Conservation (phyloP, 1,140 invertebrate species). For the Lerema accius region DNA sequence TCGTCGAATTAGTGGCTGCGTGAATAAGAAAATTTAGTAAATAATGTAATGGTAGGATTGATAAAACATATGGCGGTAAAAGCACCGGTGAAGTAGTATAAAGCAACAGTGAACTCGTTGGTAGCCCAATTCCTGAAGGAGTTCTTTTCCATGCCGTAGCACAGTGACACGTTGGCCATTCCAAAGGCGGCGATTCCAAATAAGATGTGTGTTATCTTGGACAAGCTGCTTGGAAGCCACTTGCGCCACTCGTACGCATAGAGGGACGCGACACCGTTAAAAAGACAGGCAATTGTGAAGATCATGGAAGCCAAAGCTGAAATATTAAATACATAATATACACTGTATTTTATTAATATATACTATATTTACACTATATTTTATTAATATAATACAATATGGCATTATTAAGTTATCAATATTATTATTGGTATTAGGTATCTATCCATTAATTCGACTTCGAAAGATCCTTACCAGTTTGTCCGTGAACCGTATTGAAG, state of each 20-base stretch:
- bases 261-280: constrained; percentile 51
- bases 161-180: constrained; percentile 47
- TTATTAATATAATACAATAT: no score
- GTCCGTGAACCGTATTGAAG: constrained; percentile 65
- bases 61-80: constrained; percentile 38
- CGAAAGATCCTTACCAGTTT: constrained; percentile 64
- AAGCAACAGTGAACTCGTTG: no score
- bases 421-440: no score
- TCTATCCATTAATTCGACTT: background rate
- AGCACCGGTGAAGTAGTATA: no score
- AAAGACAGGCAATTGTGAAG: constrained; percentile 42
- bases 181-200: constrained; percentile 56
- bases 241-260: constrained; percentile 52
- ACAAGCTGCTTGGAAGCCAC: constrained; percentile 49
- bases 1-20: background rate
- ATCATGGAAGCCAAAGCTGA: constrained; percentile 48
- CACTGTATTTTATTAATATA: no score
- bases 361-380: no score
- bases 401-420: no score
- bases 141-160: constrained; percentile 2
- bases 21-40: constrained; percentile 16
- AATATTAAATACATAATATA: constrained; percentile 9
- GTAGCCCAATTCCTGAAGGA: no score
- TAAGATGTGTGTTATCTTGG: constrained; percentile 58
- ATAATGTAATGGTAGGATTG: constrained; percentile 56